Evolutionary conservation across 1,140 invertebrate species (phyloP), one percentile per base, ranked within the genome.

Genomic region (Dendroctonus ponderosae): DNA sequence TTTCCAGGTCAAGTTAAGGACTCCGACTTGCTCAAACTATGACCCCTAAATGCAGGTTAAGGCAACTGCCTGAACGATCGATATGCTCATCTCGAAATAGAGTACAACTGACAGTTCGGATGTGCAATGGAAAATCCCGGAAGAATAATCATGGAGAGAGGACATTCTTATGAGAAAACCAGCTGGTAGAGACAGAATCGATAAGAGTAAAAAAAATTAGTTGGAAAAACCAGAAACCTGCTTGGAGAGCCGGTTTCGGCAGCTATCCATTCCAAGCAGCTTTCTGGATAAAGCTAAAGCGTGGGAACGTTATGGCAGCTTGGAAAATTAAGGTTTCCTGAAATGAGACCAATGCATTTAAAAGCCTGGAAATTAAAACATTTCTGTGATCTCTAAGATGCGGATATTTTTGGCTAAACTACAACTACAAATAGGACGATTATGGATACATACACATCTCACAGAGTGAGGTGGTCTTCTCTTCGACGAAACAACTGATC

Each of bases 401-500:
- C 2, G 8, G 43, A 9, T 2, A 12, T 46, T 46, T 46, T 46
- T 2, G 26, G 26, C 26, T 26, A 26, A 26, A 26, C 26, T 26
- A 26, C 26, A 3, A 26, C 26, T 26, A 26, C 26, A 26, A 26
- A 26, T n/a, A 26, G 26, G 26, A 26, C 26, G 26, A 26, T 26
- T 26, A 26, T 26, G 26, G 26, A 46, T 63, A 63, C 61, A 54
- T 63, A 63, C 61, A 63, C 61, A 63, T 63, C 61, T 63, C 61
- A 63, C 61, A 44, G 50, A 53, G 61, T 63, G 61, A 63, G 61
- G 61, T 44, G 61, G 51, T 37, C 50, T 54, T 54, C 51, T 63
- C 50, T 63, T 63, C 48, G 48, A 62, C 60, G 61, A 63, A 63
- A 63, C 61, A 63, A 53, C 61, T 63, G 61, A 63, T 63, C 50